Conservation (phyloP, 2,888 invertebrate genomes). For the Branchellion lobata region DNA sequence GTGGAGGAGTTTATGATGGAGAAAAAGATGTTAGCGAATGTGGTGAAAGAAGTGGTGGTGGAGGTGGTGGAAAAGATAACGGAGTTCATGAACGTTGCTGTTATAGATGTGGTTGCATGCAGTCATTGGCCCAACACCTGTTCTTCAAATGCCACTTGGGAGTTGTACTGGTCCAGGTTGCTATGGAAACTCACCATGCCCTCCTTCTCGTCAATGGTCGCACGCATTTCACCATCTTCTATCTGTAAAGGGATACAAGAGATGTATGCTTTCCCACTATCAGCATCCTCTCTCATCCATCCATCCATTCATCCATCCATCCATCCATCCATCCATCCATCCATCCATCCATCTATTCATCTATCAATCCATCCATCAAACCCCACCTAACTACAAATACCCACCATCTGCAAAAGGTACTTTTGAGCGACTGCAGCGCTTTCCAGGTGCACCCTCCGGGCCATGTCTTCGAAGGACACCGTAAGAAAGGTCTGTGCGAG, state of each 20-base stretch:
- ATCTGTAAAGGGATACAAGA: constrained; percentile 70
- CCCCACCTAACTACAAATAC: no score
- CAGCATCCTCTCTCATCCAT: no score
- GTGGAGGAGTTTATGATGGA: neutral
- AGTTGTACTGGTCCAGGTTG: constrained; percentile 90
- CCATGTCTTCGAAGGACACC: constrained; percentile 82
- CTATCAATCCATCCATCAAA: no score
- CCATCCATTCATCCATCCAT: no score
- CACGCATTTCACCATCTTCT: constrained; percentile 92
- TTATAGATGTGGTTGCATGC: constrained; percentile 57
- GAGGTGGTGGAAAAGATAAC: neutral
- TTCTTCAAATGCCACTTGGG: constrained; percentile 80
- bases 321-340: constrained; percentile 10
- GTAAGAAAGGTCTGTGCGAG: constrained; percentile 76
- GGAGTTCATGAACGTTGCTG: neutral
- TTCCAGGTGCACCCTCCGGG: constrained; percentile 80
- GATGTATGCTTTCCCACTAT: neutral
- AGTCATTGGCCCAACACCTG: no score
- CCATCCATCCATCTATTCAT: constrained; percentile 11
- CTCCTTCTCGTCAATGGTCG: constrained; percentile 93
- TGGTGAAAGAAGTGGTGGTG: neutral
- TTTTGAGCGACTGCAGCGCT: constrained; percentile 85
- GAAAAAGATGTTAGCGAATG: neutral
- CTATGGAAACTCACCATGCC: constrained; percentile 88
- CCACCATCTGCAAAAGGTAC: constrained; percentile 92